Evolutionary conservation across 2,797 vertebrate genomes (phyloP).

Genomic region (Trachops cirrhosus): DNA sequence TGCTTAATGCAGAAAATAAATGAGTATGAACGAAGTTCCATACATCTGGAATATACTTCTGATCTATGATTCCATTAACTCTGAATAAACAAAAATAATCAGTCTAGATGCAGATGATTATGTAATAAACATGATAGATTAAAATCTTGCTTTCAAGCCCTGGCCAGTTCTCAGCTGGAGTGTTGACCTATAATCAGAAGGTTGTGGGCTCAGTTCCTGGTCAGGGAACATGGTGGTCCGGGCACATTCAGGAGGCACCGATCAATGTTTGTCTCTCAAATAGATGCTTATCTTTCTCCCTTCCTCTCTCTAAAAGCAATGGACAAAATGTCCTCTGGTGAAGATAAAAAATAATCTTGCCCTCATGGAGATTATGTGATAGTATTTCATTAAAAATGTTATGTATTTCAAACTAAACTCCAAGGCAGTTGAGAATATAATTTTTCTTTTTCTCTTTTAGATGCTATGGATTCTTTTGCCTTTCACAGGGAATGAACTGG

Average conservation of each 20-base stretch:
- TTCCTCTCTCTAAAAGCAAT: no score
- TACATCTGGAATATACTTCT: background rate
- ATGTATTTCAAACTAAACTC: background rate
- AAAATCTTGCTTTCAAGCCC: background rate
- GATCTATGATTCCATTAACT: background rate
- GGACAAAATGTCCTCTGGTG: no score
- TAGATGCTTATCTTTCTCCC: no score
- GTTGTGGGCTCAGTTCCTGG: no score
- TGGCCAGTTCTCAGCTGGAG: no score
- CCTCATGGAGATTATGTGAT: background rate
- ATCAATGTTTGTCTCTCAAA: no score
- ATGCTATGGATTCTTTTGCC: background rate
- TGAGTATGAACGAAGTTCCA: background rate
- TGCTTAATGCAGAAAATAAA: background rate
- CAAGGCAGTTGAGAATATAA: background rate
- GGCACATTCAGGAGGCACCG: no score
- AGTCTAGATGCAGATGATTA: background rate
- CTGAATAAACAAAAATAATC: background rate
- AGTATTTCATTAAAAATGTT: background rate
- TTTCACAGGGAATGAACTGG: accelerated
- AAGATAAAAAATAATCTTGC: background rate
- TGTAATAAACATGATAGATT: background rate
- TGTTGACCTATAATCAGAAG: no score
- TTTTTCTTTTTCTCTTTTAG: background rate
- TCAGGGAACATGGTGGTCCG: no score